Base-by-base conservation (phyloP, 2,113 vertebrate genomes). In the Malurus alboscapulatus region DNA sequence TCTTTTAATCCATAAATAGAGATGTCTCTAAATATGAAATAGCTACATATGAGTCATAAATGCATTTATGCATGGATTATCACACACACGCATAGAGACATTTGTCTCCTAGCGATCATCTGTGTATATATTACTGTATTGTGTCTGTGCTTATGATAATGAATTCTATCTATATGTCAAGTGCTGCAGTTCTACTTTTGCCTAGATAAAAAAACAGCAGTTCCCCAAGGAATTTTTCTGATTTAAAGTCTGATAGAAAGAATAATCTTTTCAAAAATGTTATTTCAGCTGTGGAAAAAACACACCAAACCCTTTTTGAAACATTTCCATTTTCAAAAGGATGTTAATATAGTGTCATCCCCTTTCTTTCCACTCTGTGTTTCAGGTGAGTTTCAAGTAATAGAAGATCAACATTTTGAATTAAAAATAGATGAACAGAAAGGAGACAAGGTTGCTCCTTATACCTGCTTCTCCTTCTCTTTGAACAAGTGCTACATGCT, bases 341-440 rank as follows among this genome's bases (percentile, higher is more conserved):
- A 66, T 86, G n/a, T 25, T 88, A 92, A 57, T 74, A 21, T 5
- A 24, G 22, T 74, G 50, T 61, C 62, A 69, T 66, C 29, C 50
- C 38, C 36, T 88, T 78, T 86, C 20, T 45, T 88, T 78, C 66
- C 34, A n/a, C 47, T 54, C 55, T 63, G 20, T 77, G 51, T 92
- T 93, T 88, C 55, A 76, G 75, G 55, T 84, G 50, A 80, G 55
- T 90, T 93, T 78, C 66, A 87, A 59, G 54, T 71, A 78, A 75
- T 10, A 73, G 45, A 65, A 21, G 17, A 74, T 26, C 19, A 75
- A 32, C 10, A 63, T 77, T 90, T 78, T 72, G 53, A 68, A 75
- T 84, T 77, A 81, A 93, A 88, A 90, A 72, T 42, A 72, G 53
- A 51, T 68, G 26, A 71, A 44, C 53, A 88, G 48, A 61, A 65